Evolutionary conservation across 2,113 vertebrate species (phyloP), one percentile per base, ranked within the genome.

Genomic region (Nibea coibor): DNA sequence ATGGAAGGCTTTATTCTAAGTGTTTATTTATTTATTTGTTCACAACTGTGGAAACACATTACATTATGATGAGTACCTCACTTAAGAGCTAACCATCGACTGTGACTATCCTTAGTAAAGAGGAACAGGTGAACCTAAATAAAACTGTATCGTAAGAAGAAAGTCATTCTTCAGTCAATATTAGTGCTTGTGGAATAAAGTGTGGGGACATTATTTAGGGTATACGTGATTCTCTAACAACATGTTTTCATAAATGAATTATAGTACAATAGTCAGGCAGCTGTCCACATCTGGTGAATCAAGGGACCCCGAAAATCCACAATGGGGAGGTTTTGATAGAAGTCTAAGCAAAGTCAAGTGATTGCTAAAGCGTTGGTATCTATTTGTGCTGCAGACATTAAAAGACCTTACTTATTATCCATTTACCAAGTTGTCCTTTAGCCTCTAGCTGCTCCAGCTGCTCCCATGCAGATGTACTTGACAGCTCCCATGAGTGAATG

Each of bases 361-460:
- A 73, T 35, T 7, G 20, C 35, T 39, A 9, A 53, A 5, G 16
- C 16, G 35, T 12, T 72, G 24, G 11, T 78, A 10, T 48, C 2
- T n/a, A 20, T 50, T 31, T 58, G 57, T 65, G n/a, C 24, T 56
- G 3, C 8, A 1, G 6, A 47, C 4, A 14, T 42, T 4, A 50
- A 51, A 62, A 57, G 47, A 11, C 28, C 3, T 35, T 5, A 42
- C 10, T 39, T 24, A 26, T 81, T 78, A 80, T 76, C 39, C 4
- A n/a, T 65, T 75, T 53, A 35, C 61, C 20, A 53, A 47, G 45
- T 77, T 82, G 64, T 57, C 87, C 75, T 89, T 85, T 56, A 69
- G 72, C 26, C 22, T 70, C 10, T 5, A n/a, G 42, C 22, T 47
- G 5, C 47, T 53, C 26, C 80, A 78, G 73, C 73, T 78, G 77